These are phyloP conservation scores for Anagyrus pseudococci DNA, from an alignment of 2,888 invertebrate genomes.

Conservation along the genomic window DNA sequence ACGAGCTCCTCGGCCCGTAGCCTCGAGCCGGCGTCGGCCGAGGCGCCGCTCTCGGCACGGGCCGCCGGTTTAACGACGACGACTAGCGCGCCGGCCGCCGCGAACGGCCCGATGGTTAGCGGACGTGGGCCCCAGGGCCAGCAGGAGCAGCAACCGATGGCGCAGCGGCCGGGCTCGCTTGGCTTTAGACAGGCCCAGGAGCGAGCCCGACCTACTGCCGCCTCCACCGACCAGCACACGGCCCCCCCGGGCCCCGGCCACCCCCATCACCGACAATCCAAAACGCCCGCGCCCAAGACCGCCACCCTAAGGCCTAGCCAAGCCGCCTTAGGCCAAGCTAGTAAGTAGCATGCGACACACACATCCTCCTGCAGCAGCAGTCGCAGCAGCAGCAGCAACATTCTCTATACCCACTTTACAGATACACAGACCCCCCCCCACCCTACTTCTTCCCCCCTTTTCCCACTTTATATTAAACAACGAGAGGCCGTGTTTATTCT, in stretches of 20 bases:
- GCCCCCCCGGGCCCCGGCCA: no score
- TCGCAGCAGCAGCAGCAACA: not conserved
- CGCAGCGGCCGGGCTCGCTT: not conserved
- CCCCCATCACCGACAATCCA: constrained; percentile 29
- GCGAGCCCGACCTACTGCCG: constrained; percentile 1
- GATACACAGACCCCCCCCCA: not conserved
- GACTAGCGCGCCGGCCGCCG: constrained; percentile 25
- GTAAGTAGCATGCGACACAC: constrained; percentile 58
- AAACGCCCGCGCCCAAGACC: constrained; percentile 43
- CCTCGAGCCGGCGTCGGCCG: constrained; percentile 5
- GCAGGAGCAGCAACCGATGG: constrained; percentile 39
- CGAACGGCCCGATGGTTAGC: no score
- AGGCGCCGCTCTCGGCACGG: constrained; percentile 42
- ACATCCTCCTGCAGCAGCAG: not conserved
- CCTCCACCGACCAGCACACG: not conserved
- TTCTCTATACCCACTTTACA: not conserved
- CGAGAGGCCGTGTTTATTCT: no score
- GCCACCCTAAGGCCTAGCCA: constrained; percentile 41
- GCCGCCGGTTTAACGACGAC: not conserved
- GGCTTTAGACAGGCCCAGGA: constrained; percentile 1
- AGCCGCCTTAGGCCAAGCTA: constrained; percentile 58
- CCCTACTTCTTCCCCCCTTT: no score
- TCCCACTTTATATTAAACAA: no score
- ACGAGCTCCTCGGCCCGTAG: not conserved
- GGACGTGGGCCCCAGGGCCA: no score